A percentile compares a stretch with the other conserved stretches of the same genome.
These are phyloP conservation scores for Cygnus atratus DNA, from an alignment of 2,113 vertebrate species.

Conservation along the genomic window DNA sequence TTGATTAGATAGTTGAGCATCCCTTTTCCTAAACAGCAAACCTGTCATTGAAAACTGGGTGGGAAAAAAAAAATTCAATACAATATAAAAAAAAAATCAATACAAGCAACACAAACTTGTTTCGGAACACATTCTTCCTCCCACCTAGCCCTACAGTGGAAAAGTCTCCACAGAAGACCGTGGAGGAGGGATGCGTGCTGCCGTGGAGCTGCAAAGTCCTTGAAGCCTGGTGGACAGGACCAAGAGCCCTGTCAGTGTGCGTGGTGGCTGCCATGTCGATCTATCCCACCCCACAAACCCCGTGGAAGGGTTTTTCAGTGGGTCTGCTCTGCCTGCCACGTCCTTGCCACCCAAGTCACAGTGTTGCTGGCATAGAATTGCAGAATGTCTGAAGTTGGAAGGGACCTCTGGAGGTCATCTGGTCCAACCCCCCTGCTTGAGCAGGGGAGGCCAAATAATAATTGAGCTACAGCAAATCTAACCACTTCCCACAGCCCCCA, in stretches of 20 bases:
- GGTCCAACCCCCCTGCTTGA: not conserved
- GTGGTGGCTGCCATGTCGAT: accelerated
- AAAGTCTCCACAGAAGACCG: not conserved
- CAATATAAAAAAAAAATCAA: not conserved
- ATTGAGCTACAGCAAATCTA: not conserved
- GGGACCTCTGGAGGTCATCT: not conserved
- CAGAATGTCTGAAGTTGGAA: not conserved
- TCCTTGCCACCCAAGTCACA: not conserved
- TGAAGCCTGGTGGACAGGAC: not conserved
- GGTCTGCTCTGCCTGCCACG: not conserved
- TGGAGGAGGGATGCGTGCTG: not conserved
- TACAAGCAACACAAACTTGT: not conserved
- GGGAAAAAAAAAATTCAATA: not conserved
- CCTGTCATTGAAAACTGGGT: not conserved
- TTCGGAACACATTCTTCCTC: not conserved
- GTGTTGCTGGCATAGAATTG: not conserved
- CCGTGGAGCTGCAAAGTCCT: not conserved
- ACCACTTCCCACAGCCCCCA: not conserved
- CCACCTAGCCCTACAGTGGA: not conserved
- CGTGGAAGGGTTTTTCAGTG: not conserved
- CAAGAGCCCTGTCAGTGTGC: not conserved
- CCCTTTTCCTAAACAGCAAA: not conserved
- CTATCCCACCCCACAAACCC: accelerated
- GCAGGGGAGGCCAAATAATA: not conserved
- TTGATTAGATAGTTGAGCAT: not conserved